These are phyloP conservation scores for Xanthia togata DNA, from an alignment of 2,888 invertebrate genomes.

Conservation along the genomic window DNA sequence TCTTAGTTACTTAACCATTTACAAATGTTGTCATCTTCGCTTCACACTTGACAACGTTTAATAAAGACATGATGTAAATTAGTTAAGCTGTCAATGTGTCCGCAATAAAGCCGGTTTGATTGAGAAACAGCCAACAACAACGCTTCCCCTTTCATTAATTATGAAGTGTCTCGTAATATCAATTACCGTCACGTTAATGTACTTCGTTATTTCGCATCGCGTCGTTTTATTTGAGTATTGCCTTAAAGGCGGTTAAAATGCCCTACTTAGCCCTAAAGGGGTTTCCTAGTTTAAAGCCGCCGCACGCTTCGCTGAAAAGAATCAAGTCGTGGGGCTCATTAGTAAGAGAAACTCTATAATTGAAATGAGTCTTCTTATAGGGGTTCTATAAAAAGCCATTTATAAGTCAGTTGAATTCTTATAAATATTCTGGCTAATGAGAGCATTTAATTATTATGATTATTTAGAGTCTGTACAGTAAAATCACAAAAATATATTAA, in stretches of 20 bases:
- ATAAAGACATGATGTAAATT: conserved; percentile 40
- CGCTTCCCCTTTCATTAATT: conserved; percentile 48
- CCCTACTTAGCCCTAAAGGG: conserved; percentile 41
- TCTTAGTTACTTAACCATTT: not conserved
- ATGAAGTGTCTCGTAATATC: conserved; percentile 31
- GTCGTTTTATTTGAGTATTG: conserved; percentile 29
- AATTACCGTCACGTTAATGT: conserved; percentile 21
- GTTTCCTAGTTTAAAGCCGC: conserved; percentile 40
- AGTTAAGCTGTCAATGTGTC: conserved; percentile 32
- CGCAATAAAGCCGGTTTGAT: conserved; percentile 41
- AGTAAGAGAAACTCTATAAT: conserved; percentile 41
- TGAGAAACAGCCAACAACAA: conserved; percentile 26
- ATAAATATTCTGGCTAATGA: not conserved
- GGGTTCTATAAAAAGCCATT: conserved; percentile 11
- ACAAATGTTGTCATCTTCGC: not conserved
- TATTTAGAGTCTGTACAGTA: not conserved
- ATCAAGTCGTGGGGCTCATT: conserved; percentile 40
- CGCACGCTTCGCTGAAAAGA: conserved; percentile 35
- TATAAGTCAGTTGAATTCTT: not conserved
- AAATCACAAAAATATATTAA: not conserved
- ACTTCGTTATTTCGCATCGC: conserved; percentile 8
- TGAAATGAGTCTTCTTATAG: conserved; percentile 39
- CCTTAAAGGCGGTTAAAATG: conserved; percentile 30
- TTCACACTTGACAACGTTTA: conserved; percentile 18
- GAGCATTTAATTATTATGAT: too few species aligned